phyloP scores from a whole-genome alignment of 2,113 vertebrate species.

The Tylochromis polylepis region DNA sequence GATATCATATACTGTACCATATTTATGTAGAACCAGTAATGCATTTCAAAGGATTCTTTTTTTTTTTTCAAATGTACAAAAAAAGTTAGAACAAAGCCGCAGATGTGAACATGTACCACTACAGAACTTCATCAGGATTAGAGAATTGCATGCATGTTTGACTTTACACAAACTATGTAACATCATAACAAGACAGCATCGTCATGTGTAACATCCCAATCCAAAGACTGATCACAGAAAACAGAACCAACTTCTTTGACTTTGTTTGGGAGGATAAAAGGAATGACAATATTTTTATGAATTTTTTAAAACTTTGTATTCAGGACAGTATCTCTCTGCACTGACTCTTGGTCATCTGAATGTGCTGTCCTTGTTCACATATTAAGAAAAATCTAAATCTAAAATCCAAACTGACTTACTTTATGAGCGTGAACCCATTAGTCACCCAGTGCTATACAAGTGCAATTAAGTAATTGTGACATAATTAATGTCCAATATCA shows the following conservation, averaged over 20 bases:
- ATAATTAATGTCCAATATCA: constrained; percentile 66
- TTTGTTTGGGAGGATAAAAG: background rate
- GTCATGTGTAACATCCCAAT: background rate
- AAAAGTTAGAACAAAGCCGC: background rate
- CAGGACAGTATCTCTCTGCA: background rate
- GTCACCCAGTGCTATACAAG: constrained; percentile 29
- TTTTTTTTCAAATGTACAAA: background rate
- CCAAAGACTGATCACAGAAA: background rate
- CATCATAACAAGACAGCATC: background rate
- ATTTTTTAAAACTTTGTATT: background rate
- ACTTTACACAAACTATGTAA: background rate
- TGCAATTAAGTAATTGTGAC: constrained; percentile 60
- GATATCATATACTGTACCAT: background rate
- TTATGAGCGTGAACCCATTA: constrained; percentile 46
- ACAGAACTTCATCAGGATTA: background rate
- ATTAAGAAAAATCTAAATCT: background rate
- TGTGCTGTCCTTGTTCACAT: background rate
- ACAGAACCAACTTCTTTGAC: background rate
- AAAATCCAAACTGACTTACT: constrained; percentile 27
- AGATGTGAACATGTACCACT: background rate
- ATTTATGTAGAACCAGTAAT: background rate
- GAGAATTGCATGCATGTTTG: background rate
- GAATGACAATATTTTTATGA: background rate
- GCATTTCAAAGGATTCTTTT: background rate
- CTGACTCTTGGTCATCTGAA: background rate